These are phyloP conservation scores for Labeo catla DNA, from an alignment of 2,113 vertebrate genomes.

Conservation along the genomic window DNA sequence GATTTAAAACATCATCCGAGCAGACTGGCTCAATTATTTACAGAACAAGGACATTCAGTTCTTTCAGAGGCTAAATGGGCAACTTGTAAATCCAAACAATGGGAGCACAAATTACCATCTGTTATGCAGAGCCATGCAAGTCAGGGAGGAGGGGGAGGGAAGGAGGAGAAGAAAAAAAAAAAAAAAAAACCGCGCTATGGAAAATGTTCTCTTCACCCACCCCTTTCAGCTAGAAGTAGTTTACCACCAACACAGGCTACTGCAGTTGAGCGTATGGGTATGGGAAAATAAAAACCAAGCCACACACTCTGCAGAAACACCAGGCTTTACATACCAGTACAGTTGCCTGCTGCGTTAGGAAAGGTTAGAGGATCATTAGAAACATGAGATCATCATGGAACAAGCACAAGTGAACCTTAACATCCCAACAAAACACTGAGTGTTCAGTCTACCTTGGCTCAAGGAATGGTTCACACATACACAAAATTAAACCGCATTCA, in stretches of 20 bases:
- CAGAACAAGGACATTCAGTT: neutral
- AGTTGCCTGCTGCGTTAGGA: constrained; percentile 83
- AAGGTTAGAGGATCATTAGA: constrained; percentile 74
- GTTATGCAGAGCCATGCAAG: neutral
- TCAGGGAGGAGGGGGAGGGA: no score
- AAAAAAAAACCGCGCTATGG: neutral
- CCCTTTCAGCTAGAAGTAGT: constrained; percentile 32
- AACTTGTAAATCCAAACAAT: constrained; percentile 23
- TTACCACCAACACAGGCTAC: constrained; percentile 20
- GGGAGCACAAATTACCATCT: neutral
- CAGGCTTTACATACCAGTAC: constrained; percentile 80
- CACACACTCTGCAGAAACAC: constrained; percentile 65
- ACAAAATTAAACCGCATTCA: neutral
- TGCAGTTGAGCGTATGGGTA: constrained; percentile 43
- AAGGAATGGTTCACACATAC: neutral
- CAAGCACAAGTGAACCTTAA: neutral
- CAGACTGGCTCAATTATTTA: neutral
- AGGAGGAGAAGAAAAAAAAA: neutral
- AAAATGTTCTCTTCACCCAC: constrained; percentile 40
- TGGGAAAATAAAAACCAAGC: constrained; percentile 53
- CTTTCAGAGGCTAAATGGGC: neutral
- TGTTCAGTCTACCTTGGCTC: neutral
- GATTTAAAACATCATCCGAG: neutral
- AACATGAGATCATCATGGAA: constrained; percentile 53
- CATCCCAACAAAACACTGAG: neutral